Base-by-base conservation (phyloP, 1,140 invertebrate species). In the Halyomorpha halys region DNA sequence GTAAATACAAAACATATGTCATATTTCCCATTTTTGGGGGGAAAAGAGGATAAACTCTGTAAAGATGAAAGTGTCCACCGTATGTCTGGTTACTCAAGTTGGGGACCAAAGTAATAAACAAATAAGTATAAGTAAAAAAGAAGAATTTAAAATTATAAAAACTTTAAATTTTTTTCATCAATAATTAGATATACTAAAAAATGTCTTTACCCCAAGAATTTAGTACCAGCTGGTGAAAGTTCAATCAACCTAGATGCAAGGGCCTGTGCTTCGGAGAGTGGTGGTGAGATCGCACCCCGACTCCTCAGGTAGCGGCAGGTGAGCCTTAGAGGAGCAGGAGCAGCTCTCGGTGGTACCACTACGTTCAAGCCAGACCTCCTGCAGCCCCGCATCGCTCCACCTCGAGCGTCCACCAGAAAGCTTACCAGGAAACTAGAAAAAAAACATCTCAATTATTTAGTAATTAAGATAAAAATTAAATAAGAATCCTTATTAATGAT, bases 351-450 rank as follows among this genome's bases (percentile, higher is more conserved):
- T 30, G 94, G 94, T 44, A 97, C 92, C 70, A 97, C 95, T 63
- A 98, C 88, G 34, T 94, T 81, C 4, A 97, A 90, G 5, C 94
- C 94, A 25, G 91, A 94, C 74, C 96, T 92, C 19, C 95, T 84
- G 76, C 94, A 96, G 49, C 94, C 94, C 68, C 93, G 81, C 93
- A 98, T 97, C 16, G 94, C 94, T 54, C 94, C 94, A 56, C 94
- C 94, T 63, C 94, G 81, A 19, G 94, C 94, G 75, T 97, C 94
- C 66, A 97, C 94, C 83, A 98, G 85, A 76, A 98, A 97, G 68
- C 92, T 96, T 69, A 97, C 94, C 77, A 98, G 81, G 81, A 98
- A 98, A 73, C 92, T 95, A 65, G n/a, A n/a, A n/a, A 44, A 62
- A 60, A 30, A 60, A 62, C 62, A 19, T 49, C 2, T 47, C 18